Conservation (phyloP, 2,113 vertebrate genomes). For the Agapornis roseicollis region DNA sequence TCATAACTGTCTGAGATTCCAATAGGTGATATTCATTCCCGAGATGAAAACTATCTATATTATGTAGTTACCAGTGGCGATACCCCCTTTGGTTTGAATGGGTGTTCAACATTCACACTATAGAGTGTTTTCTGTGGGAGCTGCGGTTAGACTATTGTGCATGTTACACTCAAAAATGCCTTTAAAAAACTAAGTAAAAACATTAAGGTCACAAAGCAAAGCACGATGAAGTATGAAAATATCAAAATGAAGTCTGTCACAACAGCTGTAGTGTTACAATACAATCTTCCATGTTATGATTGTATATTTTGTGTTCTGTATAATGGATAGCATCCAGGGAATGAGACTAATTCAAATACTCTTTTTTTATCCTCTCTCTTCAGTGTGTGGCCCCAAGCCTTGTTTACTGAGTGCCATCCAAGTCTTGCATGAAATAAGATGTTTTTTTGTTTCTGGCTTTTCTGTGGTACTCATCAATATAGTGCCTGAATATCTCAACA, state of each 20-base stretch:
- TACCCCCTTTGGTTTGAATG: background rate
- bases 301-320: slow-evolving; percentile 57
- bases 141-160: background rate
- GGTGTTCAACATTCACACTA: background rate
- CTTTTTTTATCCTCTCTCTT: slow-evolving; percentile 53
- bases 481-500: slow-evolving; percentile 27
- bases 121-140: background rate
- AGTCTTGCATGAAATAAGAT: slow-evolving; percentile 52
- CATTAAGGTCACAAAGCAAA: slow-evolving; percentile 46
- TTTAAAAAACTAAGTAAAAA: slow-evolving; percentile 22
- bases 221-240: background rate
- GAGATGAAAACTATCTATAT: background rate
- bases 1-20: background rate
- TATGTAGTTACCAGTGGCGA: background rate
- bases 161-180: background rate
- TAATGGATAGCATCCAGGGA: slow-evolving; percentile 57
- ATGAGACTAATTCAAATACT: slow-evolving; percentile 52
- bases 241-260: slow-evolving; percentile 52
- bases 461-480: slow-evolving; percentile 48
- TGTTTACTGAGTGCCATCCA: slow-evolving; percentile 64
- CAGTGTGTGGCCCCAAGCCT: slow-evolving; percentile 59
- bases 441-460: slow-evolving; percentile 49
- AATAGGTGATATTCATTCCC: background rate
- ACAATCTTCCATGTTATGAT: slow-evolving; percentile 56
- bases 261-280: slow-evolving; percentile 60